A percentile compares a stretch with the other conserved stretches of the same genome.
Evolutionary conservation across 2,888 invertebrate genomes (phyloP).

Genomic region (Sinohyriopsis cumingii): DNA sequence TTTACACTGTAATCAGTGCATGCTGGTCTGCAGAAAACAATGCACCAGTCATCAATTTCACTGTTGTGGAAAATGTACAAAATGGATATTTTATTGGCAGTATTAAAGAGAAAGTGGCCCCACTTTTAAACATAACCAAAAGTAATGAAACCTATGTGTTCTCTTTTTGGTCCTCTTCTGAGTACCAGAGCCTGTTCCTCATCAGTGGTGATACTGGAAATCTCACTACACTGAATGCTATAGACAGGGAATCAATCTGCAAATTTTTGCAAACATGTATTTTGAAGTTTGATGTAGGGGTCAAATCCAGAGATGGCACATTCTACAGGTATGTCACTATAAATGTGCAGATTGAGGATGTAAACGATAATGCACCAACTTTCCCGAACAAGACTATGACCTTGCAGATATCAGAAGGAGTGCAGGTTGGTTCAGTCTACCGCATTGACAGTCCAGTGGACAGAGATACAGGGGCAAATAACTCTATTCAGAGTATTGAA

Average conservation of each 20-base stretch:
- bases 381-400: constrained; percentile 27
- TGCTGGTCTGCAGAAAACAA: too few species aligned
- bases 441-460: constrained; percentile 26
- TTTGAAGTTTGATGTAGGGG: constrained; percentile 22
- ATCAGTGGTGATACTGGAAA: constrained; percentile 23
- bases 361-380: constrained; percentile 49
- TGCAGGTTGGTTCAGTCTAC: constrained; percentile 14
- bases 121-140: too few species aligned
- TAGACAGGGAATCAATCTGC: constrained; percentile 33
- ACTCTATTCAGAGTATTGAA: constrained; percentile 35
- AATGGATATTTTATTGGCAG: too few species aligned
- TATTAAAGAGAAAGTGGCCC: too few species aligned
- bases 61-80: too few species aligned
- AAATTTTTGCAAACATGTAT: constrained; percentile 23
- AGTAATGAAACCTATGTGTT: too few species aligned
- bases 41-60: too few species aligned
- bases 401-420: constrained; percentile 28
- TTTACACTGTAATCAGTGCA: too few species aligned
- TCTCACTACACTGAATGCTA: constrained; percentile 23
- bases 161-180: too few species aligned
- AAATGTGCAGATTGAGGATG: constrained; percentile 41
- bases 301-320: constrained; percentile 6
- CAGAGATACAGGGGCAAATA: constrained; percentile 18
- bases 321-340: constrained; percentile 40
- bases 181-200: constrained; percentile 20